Evolutionary conservation across 2,888 invertebrate genomes (phyloP), one percentile per base, ranked within the genome.

Genomic region (Lepidocyrtinus sp.): DNA sequence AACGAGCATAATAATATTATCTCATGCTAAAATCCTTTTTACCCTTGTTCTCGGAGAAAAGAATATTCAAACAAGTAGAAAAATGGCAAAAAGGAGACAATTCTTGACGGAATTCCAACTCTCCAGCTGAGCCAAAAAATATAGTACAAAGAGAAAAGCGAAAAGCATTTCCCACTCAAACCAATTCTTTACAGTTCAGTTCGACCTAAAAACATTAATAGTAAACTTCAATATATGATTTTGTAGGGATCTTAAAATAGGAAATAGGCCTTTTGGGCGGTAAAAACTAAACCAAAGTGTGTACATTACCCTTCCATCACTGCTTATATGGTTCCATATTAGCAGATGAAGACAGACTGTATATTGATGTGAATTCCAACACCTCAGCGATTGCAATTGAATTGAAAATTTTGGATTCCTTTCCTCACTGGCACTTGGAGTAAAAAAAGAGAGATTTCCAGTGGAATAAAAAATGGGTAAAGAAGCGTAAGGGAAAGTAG

Each of bases 291-390:
- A 7, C 2, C 50, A 2, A 50, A 50, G 17, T 36, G 50, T 50
- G 36, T 50, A 50, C 50, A 50, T 17, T n/a, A 50, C n/a, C 15
- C 5, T 50, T 50, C 50, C 50, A n/a, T 17, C 15, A 12, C 50
- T 50, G 12, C 36, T 7, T 36, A 36, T 12, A 36, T 36, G 36
- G 5, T 7, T 15, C 50, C 50, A 50, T 50, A 50, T 50, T 15
- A 50, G 50, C 12, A 50, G 50, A 50, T 50, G 50, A 50, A 12
- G 50, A 50, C 50, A 50, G 50, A 50, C 50, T 50, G 50, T 50
- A 68, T 75, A 74, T 81, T 81, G 75, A 82, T 82, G 78, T 64
- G 82, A 82, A 82, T 82, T 82, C 82, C 78, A 79, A 78, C 82
- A 82, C 82, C 82, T 75, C 75, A 75, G 72, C 82, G 65, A 62